phyloP scores from a whole-genome alignment of 2,888 invertebrate species.

The Cylloceria caligata region DNA sequence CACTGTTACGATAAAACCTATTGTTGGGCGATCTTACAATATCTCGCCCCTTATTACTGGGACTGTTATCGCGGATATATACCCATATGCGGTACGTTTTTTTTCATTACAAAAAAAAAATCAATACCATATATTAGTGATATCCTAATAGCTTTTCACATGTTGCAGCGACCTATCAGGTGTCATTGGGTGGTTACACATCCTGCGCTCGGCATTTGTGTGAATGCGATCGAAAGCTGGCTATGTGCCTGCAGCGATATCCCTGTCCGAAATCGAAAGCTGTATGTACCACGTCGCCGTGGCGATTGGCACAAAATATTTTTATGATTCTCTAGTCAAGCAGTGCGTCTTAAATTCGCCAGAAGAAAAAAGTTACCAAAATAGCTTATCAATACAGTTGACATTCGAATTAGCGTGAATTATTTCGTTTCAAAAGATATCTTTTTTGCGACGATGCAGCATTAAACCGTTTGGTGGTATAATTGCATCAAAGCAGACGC shows the following conservation, averaged over 20 bases:
- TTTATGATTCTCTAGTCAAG: slow-evolving; percentile 86
- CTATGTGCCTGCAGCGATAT: slow-evolving; percentile 91
- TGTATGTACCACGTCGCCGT: slow-evolving; percentile 90
- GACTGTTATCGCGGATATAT: slow-evolving; percentile 90
- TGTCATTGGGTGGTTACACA: slow-evolving; percentile 86
- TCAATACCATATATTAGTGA: slow-evolving; percentile 16
- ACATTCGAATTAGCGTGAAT: background rate
- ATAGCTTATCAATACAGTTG: background rate
- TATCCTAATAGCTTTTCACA: background rate
- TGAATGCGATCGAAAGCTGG: slow-evolving; percentile 92
- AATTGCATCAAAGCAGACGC: too few relatives aligned
- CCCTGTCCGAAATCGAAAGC: slow-evolving; percentile 91
- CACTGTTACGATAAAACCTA: slow-evolving; percentile 92
- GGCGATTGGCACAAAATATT: slow-evolving; percentile 91
- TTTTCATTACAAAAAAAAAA: slow-evolving; percentile 71
- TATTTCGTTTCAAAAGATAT: background rate
- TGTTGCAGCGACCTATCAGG: slow-evolving; percentile 86
- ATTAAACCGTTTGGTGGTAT: too few relatives aligned
- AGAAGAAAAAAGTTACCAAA: slow-evolving; percentile 23
- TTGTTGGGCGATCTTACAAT: slow-evolving; percentile 92
- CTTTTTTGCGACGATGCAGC: too few relatives aligned
- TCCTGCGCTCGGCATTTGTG: slow-evolving; percentile 93
- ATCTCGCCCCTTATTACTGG: slow-evolving; percentile 95
- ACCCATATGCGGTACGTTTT: slow-evolving; percentile 90
- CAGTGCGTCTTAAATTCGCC: background rate